These are phyloP conservation scores for Stenichneumon culpator DNA, from an alignment of 2,888 invertebrate genomes.

Conservation along the genomic window DNA sequence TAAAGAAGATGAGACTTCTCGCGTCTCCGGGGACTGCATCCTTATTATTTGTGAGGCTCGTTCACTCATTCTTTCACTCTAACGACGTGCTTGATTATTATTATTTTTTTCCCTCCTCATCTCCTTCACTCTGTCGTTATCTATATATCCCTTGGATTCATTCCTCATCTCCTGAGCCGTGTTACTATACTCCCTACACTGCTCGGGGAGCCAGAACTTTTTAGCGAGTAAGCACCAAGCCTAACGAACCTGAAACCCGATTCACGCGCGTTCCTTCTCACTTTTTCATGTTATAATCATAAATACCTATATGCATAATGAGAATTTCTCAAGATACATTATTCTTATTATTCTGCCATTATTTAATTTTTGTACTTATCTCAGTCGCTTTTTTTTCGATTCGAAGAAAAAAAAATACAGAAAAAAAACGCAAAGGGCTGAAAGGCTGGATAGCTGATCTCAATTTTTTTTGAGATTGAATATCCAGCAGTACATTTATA, in stretches of 20 bases:
- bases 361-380: not conserved
- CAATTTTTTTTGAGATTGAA: too few species aligned
- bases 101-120: constrained; percentile 29
- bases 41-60: constrained; percentile 42
- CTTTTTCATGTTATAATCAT: constrained; percentile 3
- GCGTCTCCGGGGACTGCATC: constrained; percentile 14
- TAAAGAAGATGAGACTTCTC: constrained; percentile 32
- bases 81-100: constrained; percentile 47
- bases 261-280: constrained; percentile 9
- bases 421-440: too few species aligned
- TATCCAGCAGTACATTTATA: too few species aligned
- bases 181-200: constrained; percentile 2
- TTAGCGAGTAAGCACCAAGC: not conserved
- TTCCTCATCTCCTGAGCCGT: constrained; percentile 14
- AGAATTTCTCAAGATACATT: not conserved
- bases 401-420: too few species aligned
- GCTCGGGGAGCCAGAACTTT: not conserved
- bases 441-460: too few species aligned
- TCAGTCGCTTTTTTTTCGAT: not conserved
- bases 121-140: constrained; percentile 10
- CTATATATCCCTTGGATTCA: not conserved
- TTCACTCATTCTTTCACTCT: constrained; percentile 44
- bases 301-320: not conserved
- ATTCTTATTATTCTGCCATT: not conserved
- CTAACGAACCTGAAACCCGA: constrained; percentile 17